Evolutionary conservation across 2,888 invertebrate species (phyloP).

Genomic region (Torymus tubicola): DNA sequence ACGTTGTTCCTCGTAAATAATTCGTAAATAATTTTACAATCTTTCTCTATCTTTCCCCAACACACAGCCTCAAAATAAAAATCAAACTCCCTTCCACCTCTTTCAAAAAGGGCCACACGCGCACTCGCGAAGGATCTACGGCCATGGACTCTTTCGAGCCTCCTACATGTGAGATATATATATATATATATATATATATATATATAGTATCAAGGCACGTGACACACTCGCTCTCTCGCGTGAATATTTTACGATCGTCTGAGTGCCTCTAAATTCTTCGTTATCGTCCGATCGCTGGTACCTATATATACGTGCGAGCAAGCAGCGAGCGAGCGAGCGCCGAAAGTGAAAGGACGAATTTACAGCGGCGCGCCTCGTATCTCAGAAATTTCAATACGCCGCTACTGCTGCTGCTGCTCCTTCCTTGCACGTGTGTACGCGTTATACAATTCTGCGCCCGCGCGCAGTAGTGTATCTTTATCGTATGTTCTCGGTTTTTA

Average conservation of each 20-base stretch:
- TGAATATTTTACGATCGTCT: constrained; percentile 66
- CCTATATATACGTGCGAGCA: not conserved
- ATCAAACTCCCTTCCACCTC: too few species aligned
- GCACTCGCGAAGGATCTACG: too few species aligned
- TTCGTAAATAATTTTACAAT: too few species aligned
- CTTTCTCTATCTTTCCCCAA: too few species aligned
- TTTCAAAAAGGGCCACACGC: too few species aligned
- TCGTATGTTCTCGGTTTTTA: constrained; percentile 41
- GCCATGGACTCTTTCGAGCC: not conserved
- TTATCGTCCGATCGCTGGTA: constrained; percentile 57
- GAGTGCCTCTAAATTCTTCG: constrained; percentile 66
- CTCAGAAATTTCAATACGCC: constrained; percentile 52
- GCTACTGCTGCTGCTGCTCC: too few species aligned
- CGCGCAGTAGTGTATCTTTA: constrained; percentile 29
- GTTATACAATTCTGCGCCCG: not conserved
- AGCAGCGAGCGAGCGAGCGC: not conserved
- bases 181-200: too few species aligned
- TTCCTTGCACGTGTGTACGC: constrained; percentile 3
- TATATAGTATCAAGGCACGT: constrained; percentile 1
- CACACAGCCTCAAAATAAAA: too few species aligned
- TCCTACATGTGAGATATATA: too few species aligned
- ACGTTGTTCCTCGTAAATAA: too few species aligned
- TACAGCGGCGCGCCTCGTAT: constrained; percentile 36
- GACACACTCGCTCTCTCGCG: constrained; percentile 54
- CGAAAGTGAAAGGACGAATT: constrained; percentile 50